Percentiles rank a stretch among this genome's conserved stretches.
These are phyloP conservation scores for Miichthys miiuy DNA, from an alignment of 2,797 vertebrate genomes.

Conservation along the genomic window DNA sequence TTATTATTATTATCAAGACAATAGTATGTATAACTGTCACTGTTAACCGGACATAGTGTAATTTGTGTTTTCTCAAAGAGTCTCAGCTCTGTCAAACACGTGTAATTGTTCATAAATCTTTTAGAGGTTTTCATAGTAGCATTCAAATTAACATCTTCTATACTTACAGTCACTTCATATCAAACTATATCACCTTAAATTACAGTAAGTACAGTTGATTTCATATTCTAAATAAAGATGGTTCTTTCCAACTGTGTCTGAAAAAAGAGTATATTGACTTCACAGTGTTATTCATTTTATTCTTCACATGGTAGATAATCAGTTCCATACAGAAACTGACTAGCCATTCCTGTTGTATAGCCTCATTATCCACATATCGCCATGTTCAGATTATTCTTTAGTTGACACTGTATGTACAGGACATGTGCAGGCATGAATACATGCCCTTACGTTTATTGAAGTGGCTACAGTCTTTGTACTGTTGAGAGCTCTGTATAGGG, in stretches of 20 bases:
- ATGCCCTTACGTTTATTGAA: neutral
- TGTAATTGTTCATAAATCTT: conserved; percentile 19
- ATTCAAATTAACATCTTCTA: conserved; percentile 11
- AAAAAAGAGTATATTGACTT: neutral
- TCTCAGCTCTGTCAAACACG: conserved; percentile 14
- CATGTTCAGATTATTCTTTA: neutral
- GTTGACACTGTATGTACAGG: neutral
- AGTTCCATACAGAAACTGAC: neutral
- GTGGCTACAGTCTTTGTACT: conserved; percentile 51
- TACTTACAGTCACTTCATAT: conserved; percentile 4
- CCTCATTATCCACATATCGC: neutral
- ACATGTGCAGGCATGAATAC: neutral
- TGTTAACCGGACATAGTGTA: neutral
- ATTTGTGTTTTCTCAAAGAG: conserved; percentile 2
- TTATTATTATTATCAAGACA: conserved; percentile 51
- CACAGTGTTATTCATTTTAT: neutral
- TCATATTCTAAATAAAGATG: neutral
- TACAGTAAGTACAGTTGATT: conserved; percentile 19
- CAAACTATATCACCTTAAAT: conserved; percentile 32
- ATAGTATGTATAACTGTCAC: conserved; percentile 41
- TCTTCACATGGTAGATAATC: neutral
- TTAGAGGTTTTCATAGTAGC: neutral
- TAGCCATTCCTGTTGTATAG: fast-evolving
- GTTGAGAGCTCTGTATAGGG: conserved; percentile 20
- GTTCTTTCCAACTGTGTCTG: neutral